Conservation (phyloP, 2,113 vertebrate genomes). For the Puntigrus tetrazona region DNA sequence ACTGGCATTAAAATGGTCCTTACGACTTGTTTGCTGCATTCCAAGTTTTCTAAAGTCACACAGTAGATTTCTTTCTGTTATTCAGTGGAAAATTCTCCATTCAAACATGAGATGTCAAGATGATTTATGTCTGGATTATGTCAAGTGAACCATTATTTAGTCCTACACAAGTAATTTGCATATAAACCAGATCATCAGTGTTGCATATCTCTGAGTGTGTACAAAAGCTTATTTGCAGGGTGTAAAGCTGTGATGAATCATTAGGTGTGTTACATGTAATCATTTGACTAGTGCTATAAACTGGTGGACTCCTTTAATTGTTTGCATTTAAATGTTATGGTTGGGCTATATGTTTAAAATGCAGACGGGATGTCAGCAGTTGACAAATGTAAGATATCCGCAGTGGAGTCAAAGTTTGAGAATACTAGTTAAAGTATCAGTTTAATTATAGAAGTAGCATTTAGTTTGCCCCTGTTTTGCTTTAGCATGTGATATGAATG, state of each 20-base stretch:
- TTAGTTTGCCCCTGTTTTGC: neutral
- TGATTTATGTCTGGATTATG: neutral
- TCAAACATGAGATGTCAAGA: too few relatives aligned
- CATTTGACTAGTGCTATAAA: slow-evolving; percentile 1
- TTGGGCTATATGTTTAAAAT: neutral
- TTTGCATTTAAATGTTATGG: neutral
- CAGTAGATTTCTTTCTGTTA: neutral
- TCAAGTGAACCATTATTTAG: neutral
- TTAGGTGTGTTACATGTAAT: slow-evolving; percentile 17
- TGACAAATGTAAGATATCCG: neutral
- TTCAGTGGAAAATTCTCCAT: neutral
- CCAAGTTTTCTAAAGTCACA: neutral
- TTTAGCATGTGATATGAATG: neutral
- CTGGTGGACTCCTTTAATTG: neutral
- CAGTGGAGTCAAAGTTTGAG: neutral
- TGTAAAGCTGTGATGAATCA: neutral
- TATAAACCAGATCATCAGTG: neutral
- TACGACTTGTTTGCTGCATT: neutral
- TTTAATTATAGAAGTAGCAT: neutral
- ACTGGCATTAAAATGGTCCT: too few relatives aligned
- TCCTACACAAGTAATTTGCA: neutral
- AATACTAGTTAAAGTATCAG: neutral
- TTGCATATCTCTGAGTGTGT: neutral
- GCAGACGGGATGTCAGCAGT: neutral
- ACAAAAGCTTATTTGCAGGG: neutral